Evolutionary conservation across 2,113 vertebrate genomes (phyloP).

Genomic region (Trachemys scripta): DNA sequence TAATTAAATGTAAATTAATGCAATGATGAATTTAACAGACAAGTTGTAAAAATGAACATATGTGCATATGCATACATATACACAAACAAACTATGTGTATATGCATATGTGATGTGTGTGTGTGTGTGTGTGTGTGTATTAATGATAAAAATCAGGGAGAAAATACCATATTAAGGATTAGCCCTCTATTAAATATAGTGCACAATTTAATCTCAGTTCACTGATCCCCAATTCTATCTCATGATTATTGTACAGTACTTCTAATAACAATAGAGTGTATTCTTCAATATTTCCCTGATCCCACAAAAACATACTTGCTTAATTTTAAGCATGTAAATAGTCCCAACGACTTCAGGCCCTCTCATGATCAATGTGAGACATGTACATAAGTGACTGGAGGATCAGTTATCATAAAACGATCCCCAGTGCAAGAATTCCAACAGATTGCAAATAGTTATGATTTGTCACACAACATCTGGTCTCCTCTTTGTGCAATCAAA

Average conservation of each 20-base stretch:
- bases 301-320: neutral
- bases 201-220: neutral
- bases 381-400: conserved; percentile 57
- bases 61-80: conserved; percentile 24
- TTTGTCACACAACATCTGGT: conserved; percentile 76
- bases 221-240: neutral
- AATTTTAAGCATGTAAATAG: conserved; percentile 36
- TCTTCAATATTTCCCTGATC: neutral
- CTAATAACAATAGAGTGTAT: neutral
- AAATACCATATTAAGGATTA: neutral
- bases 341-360: neutral
- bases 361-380: conserved; percentile 44
- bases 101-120: neutral
- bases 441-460: conserved; percentile 75
- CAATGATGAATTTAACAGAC: neutral
- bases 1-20: conserved; percentile 8
- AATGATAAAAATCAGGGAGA: neutral
- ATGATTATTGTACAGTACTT: neutral
- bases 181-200: neutral
- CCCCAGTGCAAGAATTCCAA: conserved; percentile 64
- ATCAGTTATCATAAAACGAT: conserved; percentile 68
- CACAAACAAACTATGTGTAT: neutral
- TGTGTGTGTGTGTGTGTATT: neutral
- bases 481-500: conserved; percentile 60
- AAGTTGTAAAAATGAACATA: neutral